A percentile compares a stretch with the other conserved stretches of the same genome.
Evolutionary conservation across 2,113 vertebrate genomes (phyloP).

Genomic region (Argyrosomus japonicus): DNA sequence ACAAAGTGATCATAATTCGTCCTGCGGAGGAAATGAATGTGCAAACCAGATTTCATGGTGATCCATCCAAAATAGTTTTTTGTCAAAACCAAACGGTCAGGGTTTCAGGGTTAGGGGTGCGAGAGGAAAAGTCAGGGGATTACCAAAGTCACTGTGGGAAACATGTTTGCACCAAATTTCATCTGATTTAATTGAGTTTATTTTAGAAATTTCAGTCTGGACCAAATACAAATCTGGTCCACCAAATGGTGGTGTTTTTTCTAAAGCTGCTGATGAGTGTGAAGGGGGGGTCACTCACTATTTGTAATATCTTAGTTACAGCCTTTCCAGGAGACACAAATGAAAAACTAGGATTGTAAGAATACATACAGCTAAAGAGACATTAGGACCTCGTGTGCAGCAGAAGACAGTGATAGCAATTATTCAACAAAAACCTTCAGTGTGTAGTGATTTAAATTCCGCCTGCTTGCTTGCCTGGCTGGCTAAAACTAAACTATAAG

Average conservation of each 20-base stretch:
- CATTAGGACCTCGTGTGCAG: neutral
- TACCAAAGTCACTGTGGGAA: neutral
- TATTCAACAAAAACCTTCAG: slow-evolving; percentile 17
- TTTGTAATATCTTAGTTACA: neutral
- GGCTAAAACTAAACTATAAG: slow-evolving; percentile 39
- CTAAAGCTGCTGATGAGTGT: neutral
- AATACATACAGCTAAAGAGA: neutral
- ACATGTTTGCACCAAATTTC: neutral
- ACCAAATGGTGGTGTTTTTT: too few species aligned
- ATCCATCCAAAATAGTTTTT: too few species aligned
- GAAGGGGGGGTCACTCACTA: neutral
- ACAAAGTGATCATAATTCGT: neutral
- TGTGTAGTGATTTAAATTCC: slow-evolving; percentile 30
- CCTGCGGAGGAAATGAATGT: neutral
- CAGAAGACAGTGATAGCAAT: neutral
- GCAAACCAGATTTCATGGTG: too few species aligned
- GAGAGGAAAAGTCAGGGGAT: neutral
- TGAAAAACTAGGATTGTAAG: neutral
- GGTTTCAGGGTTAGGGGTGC: too few species aligned
- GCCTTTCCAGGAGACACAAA: neutral
- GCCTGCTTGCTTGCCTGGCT: slow-evolving; percentile 6
- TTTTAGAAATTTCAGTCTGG: neutral
- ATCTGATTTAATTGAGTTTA: too few species aligned
- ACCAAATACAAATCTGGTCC: too few species aligned
- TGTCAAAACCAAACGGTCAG: too few species aligned